Base-by-base conservation (phyloP, 2,888 invertebrate genomes). In the Antheraea yamamai region DNA sequence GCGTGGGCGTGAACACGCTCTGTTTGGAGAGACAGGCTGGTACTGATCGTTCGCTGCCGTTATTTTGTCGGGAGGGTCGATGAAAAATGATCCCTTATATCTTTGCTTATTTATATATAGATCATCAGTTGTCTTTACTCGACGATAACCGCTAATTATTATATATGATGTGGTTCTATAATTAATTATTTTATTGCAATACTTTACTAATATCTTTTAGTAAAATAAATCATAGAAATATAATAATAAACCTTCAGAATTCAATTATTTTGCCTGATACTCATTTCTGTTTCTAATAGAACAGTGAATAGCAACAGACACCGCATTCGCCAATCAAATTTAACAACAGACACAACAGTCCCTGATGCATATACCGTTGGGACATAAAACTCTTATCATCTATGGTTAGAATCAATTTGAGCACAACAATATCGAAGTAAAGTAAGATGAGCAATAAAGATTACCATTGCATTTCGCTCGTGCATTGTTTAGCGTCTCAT, bases 341-440 rank as follows among this genome's bases (percentile, higher is more conserved):
- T 91, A 89, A 88, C 89, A 88, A 87, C 88, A 87, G 89, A 88
- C 88, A 89, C 87, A 88, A 86, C 86, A 89, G 87, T 87, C 87
- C 81, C 83, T 83, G 80, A 79, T 77, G 82, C 88, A 82, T 91
- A 68, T 75, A 90, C 92, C 92, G 92, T 92, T 93, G 85, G 82
- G 81, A 87, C 88, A 90, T 91, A 89, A 91, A 91, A 88, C 87
- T 88, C 88, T 91, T 89, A 93, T 92, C 90, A 88, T 85, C 87
- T 83, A 85, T 83, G 84, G 87, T 87, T 84, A 82, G 88, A 91
- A 91, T 92, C 91, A 90, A 93, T 92, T 91, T 88, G 81, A 86
- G 87, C 85, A 83, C 83, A 85, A 90, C 86, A 88, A 89, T 90
- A 91, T 91, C 87, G 85, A 84, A 89, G 86, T 89, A 87, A 87